Evolutionary conservation across 2,797 vertebrate genomes (phyloP).

Genomic region (Scyliorhinus canicula): DNA sequence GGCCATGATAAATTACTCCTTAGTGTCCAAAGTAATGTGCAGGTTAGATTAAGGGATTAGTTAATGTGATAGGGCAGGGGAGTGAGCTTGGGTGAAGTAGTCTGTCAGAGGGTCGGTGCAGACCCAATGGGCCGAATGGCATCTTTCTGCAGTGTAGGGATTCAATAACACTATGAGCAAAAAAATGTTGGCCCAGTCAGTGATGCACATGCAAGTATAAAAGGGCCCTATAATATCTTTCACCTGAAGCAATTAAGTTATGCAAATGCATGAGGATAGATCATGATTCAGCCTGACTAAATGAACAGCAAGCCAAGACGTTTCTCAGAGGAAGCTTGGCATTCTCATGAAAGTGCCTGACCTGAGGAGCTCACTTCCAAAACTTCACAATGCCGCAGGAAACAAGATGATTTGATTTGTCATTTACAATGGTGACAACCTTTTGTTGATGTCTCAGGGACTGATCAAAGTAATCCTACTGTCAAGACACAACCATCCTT

Average conservation of each 20-base stretch:
- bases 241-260: background rate
- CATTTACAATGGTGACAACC: background rate
- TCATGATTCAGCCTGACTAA: background rate
- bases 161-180: too few relatives aligned
- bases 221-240: background rate
- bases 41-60: too few relatives aligned
- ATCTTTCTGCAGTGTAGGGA: too few relatives aligned
- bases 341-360: background rate
- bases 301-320: background rate
- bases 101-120: too few relatives aligned
- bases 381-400: background rate
- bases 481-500: background rate
- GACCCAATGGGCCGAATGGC: too few relatives aligned
- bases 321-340: background rate
- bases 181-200: too few relatives aligned
- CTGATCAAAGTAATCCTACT: background rate
- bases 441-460: background rate
- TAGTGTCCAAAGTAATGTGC: too few relatives aligned
- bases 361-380: background rate
- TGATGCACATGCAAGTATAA: too few relatives aligned
- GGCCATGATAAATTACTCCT: too few relatives aligned
- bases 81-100: too few relatives aligned
- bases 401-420: background rate
- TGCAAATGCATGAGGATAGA: background rate
- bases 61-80: too few relatives aligned